Evolutionary conservation across 2,888 invertebrate genomes (phyloP).

Genomic region (Agonopterix arenella): DNA sequence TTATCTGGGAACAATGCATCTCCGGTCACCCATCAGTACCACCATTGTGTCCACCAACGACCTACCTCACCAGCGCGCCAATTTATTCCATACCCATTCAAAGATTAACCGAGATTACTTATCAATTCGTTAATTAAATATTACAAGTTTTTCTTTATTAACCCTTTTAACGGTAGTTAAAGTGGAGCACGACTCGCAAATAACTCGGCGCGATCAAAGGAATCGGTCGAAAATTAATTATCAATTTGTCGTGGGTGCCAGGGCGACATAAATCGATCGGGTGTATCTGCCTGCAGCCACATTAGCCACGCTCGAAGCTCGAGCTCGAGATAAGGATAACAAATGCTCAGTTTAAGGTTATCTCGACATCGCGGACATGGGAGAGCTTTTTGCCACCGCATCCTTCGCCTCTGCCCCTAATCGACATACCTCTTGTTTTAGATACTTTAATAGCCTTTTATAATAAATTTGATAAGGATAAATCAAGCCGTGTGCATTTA

Average conservation of each 20-base stretch:
- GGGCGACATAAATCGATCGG: conserved; percentile 74
- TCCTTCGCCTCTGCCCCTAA: conserved; percentile 28
- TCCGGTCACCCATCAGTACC: conserved; percentile 39
- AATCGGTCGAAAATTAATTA: conserved; percentile 70
- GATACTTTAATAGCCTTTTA: conserved; percentile 2
- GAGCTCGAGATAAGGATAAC: conserved; percentile 71
- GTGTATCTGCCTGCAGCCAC: conserved; percentile 66
- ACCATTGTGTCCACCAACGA: conserved; percentile 2
- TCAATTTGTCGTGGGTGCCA: conserved; percentile 75
- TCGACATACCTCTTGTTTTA: conserved; percentile 49
- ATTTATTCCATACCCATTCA: conserved; percentile 11
- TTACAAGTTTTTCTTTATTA: conserved; percentile 6
- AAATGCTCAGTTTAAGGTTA: conserved; percentile 76
- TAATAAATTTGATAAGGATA: not conserved
- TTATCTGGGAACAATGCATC: conserved; percentile 60
- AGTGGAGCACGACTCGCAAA: conserved; percentile 49
- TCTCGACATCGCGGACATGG: conserved; percentile 72
- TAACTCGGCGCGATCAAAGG: conserved; percentile 71
- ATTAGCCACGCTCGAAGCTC: conserved; percentile 73
- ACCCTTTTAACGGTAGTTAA: conserved; percentile 46
- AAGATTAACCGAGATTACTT: conserved; percentile 9
- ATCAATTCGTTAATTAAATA: conserved; percentile 15
- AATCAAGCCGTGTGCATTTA: not conserved
- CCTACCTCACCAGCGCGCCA: conserved; percentile 10
- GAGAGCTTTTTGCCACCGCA: conserved; percentile 75